Percentiles rank a stretch among this genome's conserved stretches.
phyloP scores from a whole-genome alignment of 2,113 vertebrate species.

The Myrmecophaga tridactyla region DNA sequence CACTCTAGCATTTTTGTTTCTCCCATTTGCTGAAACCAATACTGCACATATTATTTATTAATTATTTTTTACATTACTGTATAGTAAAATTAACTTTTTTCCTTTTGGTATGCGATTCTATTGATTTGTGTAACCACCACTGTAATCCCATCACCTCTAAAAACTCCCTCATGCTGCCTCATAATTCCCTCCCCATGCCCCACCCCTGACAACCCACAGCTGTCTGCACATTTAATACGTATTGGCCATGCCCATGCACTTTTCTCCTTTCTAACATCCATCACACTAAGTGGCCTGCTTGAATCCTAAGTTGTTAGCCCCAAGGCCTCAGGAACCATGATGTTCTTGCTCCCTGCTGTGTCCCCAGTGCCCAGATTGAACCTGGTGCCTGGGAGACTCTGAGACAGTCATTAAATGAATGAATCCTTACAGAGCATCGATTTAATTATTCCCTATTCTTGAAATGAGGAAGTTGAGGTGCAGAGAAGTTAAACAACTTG shows the following conservation, averaged over 20 bases:
- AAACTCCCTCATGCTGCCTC: background rate
- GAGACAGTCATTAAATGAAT: background rate
- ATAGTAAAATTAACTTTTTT: background rate
- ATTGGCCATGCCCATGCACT: background rate
- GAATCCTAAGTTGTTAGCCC: background rate
- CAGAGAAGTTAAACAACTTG: background rate
- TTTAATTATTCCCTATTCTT: background rate
- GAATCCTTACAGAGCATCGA: background rate
- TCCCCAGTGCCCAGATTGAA: background rate
- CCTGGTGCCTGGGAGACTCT: background rate
- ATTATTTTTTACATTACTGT: background rate
- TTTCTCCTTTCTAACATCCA: background rate
- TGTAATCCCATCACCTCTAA: background rate
- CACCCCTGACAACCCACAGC: background rate
- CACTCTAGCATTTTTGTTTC: background rate
- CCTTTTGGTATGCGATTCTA: background rate
- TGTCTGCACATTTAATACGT: background rate
- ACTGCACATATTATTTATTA: background rate
- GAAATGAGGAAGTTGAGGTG: background rate
- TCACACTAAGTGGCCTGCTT: background rate
- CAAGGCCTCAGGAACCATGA: background rate
- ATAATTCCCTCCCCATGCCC: too few species aligned
- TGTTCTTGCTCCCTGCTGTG: background rate
- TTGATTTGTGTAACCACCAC: background rate
- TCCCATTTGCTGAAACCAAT: background rate